Percentiles rank a stretch among this genome's conserved stretches.
phyloP scores from a whole-genome alignment of 1,140 invertebrate genomes.

The Drosophila orena region DNA sequence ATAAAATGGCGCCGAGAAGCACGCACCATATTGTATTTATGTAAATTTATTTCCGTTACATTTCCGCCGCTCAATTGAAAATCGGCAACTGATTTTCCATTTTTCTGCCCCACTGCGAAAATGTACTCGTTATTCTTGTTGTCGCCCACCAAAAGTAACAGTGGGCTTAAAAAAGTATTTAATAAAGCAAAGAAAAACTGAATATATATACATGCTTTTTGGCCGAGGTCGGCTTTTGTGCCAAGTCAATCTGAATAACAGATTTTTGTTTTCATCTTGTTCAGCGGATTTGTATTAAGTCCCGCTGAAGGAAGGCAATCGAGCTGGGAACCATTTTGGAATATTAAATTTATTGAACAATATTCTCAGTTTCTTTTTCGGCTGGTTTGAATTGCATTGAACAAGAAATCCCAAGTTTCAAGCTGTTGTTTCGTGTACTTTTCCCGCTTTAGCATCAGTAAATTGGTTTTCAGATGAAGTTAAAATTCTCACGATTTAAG shows the following conservation, averaged over 20 bases:
- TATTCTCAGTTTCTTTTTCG: not conserved
- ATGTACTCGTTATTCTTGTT: slow-evolving; percentile 38
- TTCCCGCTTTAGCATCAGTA: not conserved
- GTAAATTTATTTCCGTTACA: slow-evolving; percentile 84
- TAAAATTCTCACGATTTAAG: too few species aligned
- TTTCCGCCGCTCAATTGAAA: slow-evolving; percentile 83
- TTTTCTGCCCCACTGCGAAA: slow-evolving; percentile 41
- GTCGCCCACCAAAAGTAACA: slow-evolving; percentile 24
- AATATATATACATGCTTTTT: slow-evolving; percentile 38
- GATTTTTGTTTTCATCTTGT: slow-evolving; percentile 37
- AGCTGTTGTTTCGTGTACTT: too few species aligned
- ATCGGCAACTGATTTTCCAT: slow-evolving; percentile 76
- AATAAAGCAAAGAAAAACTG: slow-evolving; percentile 56
- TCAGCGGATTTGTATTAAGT: slow-evolving; percentile 21
- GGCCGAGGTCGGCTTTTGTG: slow-evolving; percentile 25
- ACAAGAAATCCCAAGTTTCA: too few species aligned
- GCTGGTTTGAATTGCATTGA: not conserved
- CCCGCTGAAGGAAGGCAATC: slow-evolving; percentile 27
- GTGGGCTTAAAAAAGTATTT: slow-evolving; percentile 47
- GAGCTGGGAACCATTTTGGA: slow-evolving; percentile 9
- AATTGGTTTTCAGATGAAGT: not conserved
- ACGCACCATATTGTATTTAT: slow-evolving; percentile 84
- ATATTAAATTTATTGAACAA: slow-evolving; percentile 25
- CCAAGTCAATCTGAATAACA: slow-evolving; percentile 61
- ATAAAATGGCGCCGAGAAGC: slow-evolving; percentile 79